These are phyloP conservation scores for Diaprepes abbreviatus DNA, from an alignment of 2,888 invertebrate genomes.

Conservation along the genomic window DNA sequence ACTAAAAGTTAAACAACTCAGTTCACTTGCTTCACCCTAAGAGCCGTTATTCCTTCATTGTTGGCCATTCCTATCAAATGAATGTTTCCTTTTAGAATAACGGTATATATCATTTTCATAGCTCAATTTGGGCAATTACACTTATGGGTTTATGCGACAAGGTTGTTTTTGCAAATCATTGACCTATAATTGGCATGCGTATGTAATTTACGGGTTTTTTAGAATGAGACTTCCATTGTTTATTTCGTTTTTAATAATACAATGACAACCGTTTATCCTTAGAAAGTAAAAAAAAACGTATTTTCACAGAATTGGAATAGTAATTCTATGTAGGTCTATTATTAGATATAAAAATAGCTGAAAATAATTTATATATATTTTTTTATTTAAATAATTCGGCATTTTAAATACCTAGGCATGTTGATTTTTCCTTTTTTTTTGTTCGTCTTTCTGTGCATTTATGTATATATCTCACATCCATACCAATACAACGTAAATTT, in stretches of 20 bases:
- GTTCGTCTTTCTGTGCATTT: too few relatives aligned
- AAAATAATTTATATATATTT: too few relatives aligned
- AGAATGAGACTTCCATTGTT: neutral
- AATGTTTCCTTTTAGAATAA: neutral
- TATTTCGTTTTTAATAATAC: neutral
- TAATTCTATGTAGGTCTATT: neutral
- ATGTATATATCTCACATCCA: too few relatives aligned
- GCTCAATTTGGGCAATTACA: neutral
- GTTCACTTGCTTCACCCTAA: too few relatives aligned
- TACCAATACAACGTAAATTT: too few relatives aligned
- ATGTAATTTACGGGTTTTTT: slow-evolving; percentile 3
- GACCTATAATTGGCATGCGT: neutral
- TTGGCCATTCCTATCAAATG: too few relatives aligned
- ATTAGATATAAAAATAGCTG: too few relatives aligned
- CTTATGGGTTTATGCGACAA: neutral
- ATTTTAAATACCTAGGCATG: too few relatives aligned
- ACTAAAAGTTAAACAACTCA: too few relatives aligned
- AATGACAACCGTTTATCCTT: neutral
- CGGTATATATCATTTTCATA: neutral
- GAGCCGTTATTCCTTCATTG: too few relatives aligned
- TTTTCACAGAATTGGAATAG: neutral
- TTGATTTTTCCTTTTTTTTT: too few relatives aligned
- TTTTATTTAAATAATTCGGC: too few relatives aligned
- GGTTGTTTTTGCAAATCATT: slow-evolving; percentile 10
- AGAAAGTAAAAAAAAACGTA: neutral